Evolutionary conservation across 2,888 invertebrate species (phyloP), one percentile per base, ranked within the genome.

Genomic region (Cloeon dipterum): DNA sequence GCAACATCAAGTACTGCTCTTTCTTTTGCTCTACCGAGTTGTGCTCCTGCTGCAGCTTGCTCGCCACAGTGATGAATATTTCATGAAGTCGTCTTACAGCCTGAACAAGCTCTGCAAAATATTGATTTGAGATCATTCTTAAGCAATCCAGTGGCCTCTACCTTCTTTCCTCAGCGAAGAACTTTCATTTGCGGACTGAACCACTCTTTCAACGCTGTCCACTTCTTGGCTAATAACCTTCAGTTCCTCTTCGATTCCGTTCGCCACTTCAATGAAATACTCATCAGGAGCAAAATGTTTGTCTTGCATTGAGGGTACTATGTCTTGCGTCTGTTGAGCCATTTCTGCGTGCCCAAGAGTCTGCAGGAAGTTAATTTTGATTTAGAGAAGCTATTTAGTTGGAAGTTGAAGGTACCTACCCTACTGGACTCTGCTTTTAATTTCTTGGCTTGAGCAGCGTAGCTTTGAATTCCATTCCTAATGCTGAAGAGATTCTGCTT

Each of bases 51-150:
- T 88, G 83, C 25, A 88, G 57, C 26, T 81, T 71, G 1, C 83
- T 86, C n/a, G 88, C 88, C 39, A 89, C 56, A 1, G 81, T 79
- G 21, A 89, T 74, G 47, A 88, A 70, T 3, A 82, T 78, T 52
- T 83, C 83, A 52, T 88, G 82, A 47, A 88, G 68, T 49, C 81
- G 71, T 21, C 71, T 68, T 57, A 89, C 72, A 14, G 83, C 75
- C 38, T 72, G 58, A 8, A 77, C 71, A 41, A 88, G 53, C 55
- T 88, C 86, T 78, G 56, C 5, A 58, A 56, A 35, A 43, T 40
- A 39, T 42, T 20, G 19, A 16, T n/a, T n/a, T 18, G 1, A 33
- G 3, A 16, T 14, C 3, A 26, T 5, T 7, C 26, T 3, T 7
- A 26, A 33, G 3, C 13, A 33, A 3, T 18, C 3, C 5, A n/a